A percentile compares a stretch with the other conserved stretches of the same genome.
Conservation (phyloP, 2,113 vertebrate genomes). For the Epinephelus fuscoguttatus region DNA sequence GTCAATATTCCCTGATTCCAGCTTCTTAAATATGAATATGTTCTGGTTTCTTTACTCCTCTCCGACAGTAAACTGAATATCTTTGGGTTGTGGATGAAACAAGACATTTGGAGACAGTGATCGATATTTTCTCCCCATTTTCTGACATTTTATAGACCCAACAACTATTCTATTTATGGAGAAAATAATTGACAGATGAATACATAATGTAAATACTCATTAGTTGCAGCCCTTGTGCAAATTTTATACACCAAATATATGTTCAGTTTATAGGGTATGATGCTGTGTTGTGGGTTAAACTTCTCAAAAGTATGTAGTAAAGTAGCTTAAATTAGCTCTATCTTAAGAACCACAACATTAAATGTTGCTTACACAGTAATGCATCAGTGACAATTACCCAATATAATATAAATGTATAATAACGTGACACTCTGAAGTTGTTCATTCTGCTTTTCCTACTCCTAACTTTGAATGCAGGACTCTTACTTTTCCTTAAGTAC, state of each 20-base stretch:
- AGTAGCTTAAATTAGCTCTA: neutral
- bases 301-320: neutral
- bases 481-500: neutral
- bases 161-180: no score
- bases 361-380: neutral
- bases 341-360: neutral
- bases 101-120: no score
- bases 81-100: no score
- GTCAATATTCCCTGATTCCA: no score
- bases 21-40: no score
- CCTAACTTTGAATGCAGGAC: neutral
- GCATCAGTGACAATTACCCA: neutral
- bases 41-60: no score
- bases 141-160: no score
- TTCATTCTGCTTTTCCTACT: neutral
- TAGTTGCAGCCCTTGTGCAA: neutral
- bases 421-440: neutral
- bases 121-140: no score
- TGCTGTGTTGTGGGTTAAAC: neutral
- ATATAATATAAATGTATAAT: neutral
- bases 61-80: no score
- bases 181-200: no score
- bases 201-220: no score
- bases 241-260: neutral
- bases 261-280: neutral